Base-by-base conservation (phyloP, 2,113 vertebrate species). In the Mionectes macconnelli region DNA sequence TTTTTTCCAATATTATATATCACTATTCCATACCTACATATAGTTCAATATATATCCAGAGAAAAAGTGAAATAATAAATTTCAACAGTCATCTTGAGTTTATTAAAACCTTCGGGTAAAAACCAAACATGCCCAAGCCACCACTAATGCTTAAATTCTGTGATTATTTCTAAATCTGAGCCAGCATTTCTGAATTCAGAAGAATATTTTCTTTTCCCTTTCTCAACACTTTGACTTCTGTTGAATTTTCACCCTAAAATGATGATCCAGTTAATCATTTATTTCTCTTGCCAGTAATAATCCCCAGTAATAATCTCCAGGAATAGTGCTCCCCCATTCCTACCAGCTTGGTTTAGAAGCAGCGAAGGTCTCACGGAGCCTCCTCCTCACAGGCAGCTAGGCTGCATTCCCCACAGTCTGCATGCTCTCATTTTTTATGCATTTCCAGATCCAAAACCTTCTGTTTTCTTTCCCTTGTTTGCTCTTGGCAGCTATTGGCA, bases 401-500 rank as follows among this genome's bases (percentile, higher is more conserved):
- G 74, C 92, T 91, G 55, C 56, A n/a, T 30, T 97, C 78, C 84
- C 81, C 84, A 69, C 72, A 76, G 66, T 18, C 78, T 85, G 68
- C 7, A 63, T 39, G n/a, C 91, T 64, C 79, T 95, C 77, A 90
- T 96, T 89, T 94, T 79, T 94, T 47, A 74, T 87, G 70, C 78
- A 83, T 89, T 96, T 73, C 87, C 80, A 94, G 87, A 96, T 91
- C 81, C 93, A 80, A 95, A 96, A 66, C 91, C 93, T 95, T 89
- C 95, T 89, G 92, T 92, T 96, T 96, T 94, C 86, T 85, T 91
- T 95, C 84, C 70, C 93, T 89, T 92, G 89, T 92, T 93, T 96
- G 90, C 90, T 97, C 88, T 94, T 86, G 79, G 91, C 95, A 96
- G 89, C 91, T 96, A 96, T 35, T 96, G 94, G 94, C 96, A 97